These are phyloP conservation scores for Drosophila rhopaloa DNA, from an alignment of 1,140 invertebrate genomes.

Conservation along the genomic window DNA sequence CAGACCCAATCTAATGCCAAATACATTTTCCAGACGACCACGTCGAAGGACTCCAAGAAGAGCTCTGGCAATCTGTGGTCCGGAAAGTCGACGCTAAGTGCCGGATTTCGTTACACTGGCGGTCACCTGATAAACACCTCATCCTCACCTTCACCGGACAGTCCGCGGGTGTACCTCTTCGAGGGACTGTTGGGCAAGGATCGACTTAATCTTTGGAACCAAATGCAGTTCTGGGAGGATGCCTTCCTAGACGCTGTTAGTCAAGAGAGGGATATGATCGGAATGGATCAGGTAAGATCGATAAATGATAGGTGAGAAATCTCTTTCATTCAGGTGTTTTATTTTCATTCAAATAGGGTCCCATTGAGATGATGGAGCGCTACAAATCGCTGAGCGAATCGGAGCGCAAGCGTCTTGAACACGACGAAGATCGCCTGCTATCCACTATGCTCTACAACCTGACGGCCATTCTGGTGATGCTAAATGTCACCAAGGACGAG, in stretches of 20 bases:
- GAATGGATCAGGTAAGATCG: conserved; percentile 95
- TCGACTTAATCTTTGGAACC: conserved; percentile 97
- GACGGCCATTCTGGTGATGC: conserved; percentile 98
- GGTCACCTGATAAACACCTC: conserved; percentile 94
- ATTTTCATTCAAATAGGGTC: conserved; percentile 86
- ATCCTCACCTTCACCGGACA: conserved; percentile 93
- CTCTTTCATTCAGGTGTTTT: too few relatives aligned
- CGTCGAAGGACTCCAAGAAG: conserved; percentile 87
- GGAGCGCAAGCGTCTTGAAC: conserved; percentile 97
- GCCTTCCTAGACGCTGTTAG: conserved; percentile 99
- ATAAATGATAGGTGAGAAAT: background rate
- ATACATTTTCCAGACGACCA: conserved; percentile 69
- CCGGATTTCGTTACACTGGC: conserved; percentile 94
- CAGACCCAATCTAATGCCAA: background rate
- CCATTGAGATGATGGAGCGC: conserved; percentile 99
- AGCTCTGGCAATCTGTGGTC: conserved; percentile 95
- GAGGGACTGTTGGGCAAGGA: conserved; percentile 90
- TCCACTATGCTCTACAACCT: conserved; percentile 98
- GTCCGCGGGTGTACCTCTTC: conserved; percentile 95
- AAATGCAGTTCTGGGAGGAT: conserved; percentile 99
- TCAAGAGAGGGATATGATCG: conserved; percentile 99
- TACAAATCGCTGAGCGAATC: conserved; percentile 97
- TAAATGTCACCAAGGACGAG: conserved; percentile 94
- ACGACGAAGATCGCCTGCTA: conserved; percentile 98
- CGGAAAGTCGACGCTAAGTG: conserved; percentile 95